Percentiles rank a stretch among this genome's conserved stretches.
phyloP scores from a whole-genome alignment of 2,113 vertebrate species.

The Plecturocebus donacophilus region DNA sequence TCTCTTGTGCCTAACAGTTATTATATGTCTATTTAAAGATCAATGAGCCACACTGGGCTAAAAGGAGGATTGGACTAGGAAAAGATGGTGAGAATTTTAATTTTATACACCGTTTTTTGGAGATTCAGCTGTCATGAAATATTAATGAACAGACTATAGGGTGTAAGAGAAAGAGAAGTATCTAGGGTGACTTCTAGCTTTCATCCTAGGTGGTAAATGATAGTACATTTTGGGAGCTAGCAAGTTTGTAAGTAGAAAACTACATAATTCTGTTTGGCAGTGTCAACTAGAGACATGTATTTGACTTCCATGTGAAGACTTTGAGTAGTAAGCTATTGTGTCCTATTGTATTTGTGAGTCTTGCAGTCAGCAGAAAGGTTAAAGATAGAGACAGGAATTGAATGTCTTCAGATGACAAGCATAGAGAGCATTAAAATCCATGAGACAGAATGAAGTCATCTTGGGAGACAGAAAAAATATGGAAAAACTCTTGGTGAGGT shows the following conservation, averaged over 20 bases:
- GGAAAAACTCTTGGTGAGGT: background rate
- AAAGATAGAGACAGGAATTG: background rate
- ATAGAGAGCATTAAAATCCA: background rate
- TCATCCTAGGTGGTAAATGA: background rate
- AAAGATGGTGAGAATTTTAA: background rate
- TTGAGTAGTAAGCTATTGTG: rapidly evolving
- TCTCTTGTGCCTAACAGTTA: background rate
- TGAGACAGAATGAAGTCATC: background rate
- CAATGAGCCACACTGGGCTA: rapidly evolving
- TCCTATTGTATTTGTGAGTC: background rate
- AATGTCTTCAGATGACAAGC: background rate
- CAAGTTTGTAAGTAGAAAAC: background rate
- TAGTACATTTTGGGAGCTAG: background rate
- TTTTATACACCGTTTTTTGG: background rate
- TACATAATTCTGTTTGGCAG: background rate
- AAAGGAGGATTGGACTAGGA: background rate
- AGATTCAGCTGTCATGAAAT: background rate
- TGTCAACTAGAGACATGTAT: background rate
- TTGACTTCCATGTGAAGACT: background rate
- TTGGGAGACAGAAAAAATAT: background rate
- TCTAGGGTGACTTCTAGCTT: background rate
- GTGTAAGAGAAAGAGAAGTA: background rate
- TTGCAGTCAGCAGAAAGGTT: background rate
- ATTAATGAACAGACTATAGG: background rate
- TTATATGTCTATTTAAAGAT: background rate